Conservation (phyloP, 2,113 vertebrate genomes). For the Xiphophorus maculatus region DNA sequence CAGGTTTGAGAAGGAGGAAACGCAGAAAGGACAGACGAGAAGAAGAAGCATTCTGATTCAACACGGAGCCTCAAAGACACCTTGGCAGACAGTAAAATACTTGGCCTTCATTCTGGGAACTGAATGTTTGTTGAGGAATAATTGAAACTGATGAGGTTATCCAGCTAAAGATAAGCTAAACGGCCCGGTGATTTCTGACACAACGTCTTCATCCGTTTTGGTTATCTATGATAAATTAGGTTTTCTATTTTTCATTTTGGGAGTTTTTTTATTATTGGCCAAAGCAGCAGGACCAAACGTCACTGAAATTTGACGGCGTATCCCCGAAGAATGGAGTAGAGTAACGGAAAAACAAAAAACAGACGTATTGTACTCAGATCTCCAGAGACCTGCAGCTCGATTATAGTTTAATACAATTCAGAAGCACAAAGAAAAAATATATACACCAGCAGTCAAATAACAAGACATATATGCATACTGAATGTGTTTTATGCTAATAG, state of each 20-base stretch:
- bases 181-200: too few relatives aligned
- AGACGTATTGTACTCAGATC: neutral
- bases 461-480: neutral
- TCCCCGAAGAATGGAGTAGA: too few relatives aligned
- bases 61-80: constrained; percentile 17
- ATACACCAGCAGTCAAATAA: neutral
- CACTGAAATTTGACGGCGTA: too few relatives aligned
- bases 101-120: neutral
- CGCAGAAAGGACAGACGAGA: constrained; percentile 16
- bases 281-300: too few relatives aligned
- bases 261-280: too few relatives aligned
- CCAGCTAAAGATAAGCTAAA: neutral
- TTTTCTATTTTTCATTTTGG: too few relatives aligned
- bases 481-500: neutral
- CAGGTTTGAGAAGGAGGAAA: constrained; percentile 34
- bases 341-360: neutral
- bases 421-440: neutral
- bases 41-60: constrained; percentile 20
- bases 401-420: neutral
- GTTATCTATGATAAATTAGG: neutral
- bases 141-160: too few relatives aligned
- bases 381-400: neutral
- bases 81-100: constrained; percentile 6
- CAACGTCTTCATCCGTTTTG: too few relatives aligned
- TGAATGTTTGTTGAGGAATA: too few relatives aligned